These are phyloP conservation scores for Acanthosepion esculentum DNA, from an alignment of 2,888 invertebrate genomes.

Conservation along the genomic window DNA sequence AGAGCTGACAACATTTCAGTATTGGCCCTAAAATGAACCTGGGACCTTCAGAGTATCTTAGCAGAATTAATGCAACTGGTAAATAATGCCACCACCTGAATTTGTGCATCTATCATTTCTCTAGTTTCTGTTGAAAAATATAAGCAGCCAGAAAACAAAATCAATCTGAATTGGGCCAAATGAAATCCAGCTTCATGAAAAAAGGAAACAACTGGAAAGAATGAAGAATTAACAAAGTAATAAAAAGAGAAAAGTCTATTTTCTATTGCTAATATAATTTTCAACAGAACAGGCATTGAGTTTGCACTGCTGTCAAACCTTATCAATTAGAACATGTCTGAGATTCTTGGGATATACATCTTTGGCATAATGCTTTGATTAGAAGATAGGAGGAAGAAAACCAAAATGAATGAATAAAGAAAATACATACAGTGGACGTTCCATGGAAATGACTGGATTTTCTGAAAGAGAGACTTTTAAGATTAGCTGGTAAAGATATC, in stretches of 20 bases:
- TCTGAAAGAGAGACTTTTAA: background rate
- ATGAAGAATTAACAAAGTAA: background rate
- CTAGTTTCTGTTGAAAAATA: background rate
- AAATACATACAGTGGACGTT: background rate
- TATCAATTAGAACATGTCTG: background rate
- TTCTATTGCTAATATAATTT: background rate
- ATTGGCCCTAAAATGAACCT: background rate
- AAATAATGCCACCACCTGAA: background rate
- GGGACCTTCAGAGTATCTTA: background rate
- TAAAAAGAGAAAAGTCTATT: background rate
- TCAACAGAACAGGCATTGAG: background rate
- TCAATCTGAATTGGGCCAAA: background rate
- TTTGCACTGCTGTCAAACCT: background rate
- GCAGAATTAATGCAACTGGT: background rate
- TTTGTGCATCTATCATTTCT: background rate
- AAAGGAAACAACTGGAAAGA: background rate
- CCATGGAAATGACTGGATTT: background rate
- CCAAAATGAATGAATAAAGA: background rate
- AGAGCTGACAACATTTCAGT: background rate
- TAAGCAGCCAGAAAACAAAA: background rate
- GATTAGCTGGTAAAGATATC: background rate
- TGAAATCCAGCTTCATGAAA: background rate
- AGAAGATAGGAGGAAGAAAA: background rate
- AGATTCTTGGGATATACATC: background rate
- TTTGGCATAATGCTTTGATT: background rate